A percentile compares a stretch with the other conserved stretches of the same genome.
Evolutionary conservation across 2,797 vertebrate species (phyloP).

Genomic region (Phalloptychus januarius): DNA sequence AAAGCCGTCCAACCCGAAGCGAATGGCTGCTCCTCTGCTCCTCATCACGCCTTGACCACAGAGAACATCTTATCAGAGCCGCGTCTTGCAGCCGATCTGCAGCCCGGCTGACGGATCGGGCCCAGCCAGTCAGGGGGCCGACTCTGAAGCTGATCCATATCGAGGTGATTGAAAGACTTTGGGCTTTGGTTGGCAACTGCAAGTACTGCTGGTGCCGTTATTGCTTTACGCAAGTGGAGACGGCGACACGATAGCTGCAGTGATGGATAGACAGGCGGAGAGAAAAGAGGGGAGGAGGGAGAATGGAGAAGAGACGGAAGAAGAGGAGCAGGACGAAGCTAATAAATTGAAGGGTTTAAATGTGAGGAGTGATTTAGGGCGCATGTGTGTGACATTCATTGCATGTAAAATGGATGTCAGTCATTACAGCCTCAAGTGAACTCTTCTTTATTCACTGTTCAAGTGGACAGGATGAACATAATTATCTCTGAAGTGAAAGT

Average conservation of each 20-base stretch:
- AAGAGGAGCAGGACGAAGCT: background rate
- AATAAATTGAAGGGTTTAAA: conserved; percentile 2
- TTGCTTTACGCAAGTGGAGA: conserved; percentile 51
- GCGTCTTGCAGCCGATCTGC: conserved; percentile 51
- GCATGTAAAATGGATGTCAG: conserved; percentile 34
- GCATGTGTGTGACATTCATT: conserved; percentile 12
- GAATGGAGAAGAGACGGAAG: conserved; percentile 7
- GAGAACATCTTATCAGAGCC: conserved; percentile 64
- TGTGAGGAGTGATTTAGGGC: background rate
- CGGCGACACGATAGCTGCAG: conserved; percentile 35
- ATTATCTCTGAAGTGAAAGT: conserved; percentile 25
- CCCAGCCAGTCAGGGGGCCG: conserved; percentile 32
- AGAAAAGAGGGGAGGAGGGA: conserved; percentile 22
- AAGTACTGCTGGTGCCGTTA: conserved; percentile 51
- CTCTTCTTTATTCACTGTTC: conserved; percentile 19
- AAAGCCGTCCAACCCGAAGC: conserved; percentile 36
- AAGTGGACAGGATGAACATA: conserved; percentile 14
- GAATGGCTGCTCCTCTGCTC: conserved; percentile 35
- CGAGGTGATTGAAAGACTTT: conserved; percentile 65
- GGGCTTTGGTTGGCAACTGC: conserved; percentile 53
- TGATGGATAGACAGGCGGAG: conserved; percentile 58
- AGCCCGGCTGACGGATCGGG: conserved; percentile 68
- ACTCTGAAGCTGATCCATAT: conserved; percentile 74
- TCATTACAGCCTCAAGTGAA: conserved; percentile 26
- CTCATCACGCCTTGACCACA: conserved; percentile 57